Evolutionary conservation across 1,140 invertebrate genomes (phyloP).

Genomic region (Achroia grisella): DNA sequence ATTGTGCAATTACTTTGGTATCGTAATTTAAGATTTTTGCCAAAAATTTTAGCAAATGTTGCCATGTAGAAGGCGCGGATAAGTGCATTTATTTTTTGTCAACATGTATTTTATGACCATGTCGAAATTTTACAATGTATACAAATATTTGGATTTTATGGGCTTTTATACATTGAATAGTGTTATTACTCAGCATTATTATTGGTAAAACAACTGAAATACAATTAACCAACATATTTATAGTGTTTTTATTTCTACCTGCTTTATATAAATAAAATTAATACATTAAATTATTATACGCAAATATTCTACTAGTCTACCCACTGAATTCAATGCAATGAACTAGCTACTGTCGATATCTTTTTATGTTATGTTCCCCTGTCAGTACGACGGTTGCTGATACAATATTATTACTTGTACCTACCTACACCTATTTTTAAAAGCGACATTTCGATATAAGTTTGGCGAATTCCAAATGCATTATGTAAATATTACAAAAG

Average conservation of each 20-base stretch:
- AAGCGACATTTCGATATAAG: too few species aligned
- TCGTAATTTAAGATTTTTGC: constrained; percentile 35
- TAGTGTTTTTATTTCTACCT: constrained; percentile 22
- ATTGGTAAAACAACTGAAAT: constrained; percentile 44
- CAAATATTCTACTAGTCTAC: too few species aligned
- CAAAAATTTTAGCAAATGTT: constrained; percentile 46
- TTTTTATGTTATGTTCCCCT: too few species aligned
- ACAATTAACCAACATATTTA: constrained; percentile 44
- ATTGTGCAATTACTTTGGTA: constrained; percentile 34
- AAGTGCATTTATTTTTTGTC: constrained; percentile 62
- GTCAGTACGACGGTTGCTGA: too few species aligned
- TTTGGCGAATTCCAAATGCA: too few species aligned
- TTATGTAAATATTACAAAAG: too few species aligned
- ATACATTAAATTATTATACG: too few species aligned
- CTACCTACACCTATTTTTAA: too few species aligned
- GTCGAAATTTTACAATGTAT: constrained; percentile 45
- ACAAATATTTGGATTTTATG: constrained; percentile 47
- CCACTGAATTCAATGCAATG: too few species aligned
- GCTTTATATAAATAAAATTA: background rate
- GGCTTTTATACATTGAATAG: constrained; percentile 57
- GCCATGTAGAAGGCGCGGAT: constrained; percentile 51
- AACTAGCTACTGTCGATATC: too few species aligned
- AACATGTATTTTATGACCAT: constrained; percentile 39
- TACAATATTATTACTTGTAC: too few species aligned
- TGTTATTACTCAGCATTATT: constrained; percentile 40